Evolutionary conservation across 2,888 invertebrate species (phyloP).

Genomic region (Gymnocheta viridis): DNA sequence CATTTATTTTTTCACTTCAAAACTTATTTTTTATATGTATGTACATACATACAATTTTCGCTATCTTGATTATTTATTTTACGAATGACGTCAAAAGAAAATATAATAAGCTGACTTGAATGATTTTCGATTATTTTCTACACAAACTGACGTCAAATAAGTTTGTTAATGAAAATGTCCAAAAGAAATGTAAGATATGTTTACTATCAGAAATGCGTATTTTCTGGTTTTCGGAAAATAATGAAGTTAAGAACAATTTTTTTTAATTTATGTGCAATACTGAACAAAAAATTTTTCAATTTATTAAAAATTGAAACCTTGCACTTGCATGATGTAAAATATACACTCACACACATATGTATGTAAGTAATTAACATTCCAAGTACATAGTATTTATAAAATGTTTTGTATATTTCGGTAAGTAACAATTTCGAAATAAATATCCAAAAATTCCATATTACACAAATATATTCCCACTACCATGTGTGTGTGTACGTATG

Average conservation of each 20-base stretch:
- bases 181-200: background rate
- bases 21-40: background rate
- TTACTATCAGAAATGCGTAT: background rate
- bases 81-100: constrained; percentile 4
- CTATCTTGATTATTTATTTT: constrained; percentile 5
- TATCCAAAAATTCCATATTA: background rate
- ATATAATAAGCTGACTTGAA: background rate
- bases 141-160: constrained; percentile 32
- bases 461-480: background rate
- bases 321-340: background rate
- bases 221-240: background rate
- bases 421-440: background rate
- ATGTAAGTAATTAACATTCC: too few relatives aligned
- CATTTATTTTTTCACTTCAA: background rate
- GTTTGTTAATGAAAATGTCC: background rate
- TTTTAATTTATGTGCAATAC: background rate
- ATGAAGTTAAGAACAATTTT: background rate
- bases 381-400: too few relatives aligned
- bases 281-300: background rate
- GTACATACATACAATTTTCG: background rate
- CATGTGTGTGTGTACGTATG: background rate
- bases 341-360: too few relatives aligned
- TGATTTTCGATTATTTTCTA: background rate
- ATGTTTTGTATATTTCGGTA: too few relatives aligned
- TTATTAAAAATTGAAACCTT: background rate